Conservation (phyloP, 1,140 invertebrate species). For the Formica exsecta region DNA sequence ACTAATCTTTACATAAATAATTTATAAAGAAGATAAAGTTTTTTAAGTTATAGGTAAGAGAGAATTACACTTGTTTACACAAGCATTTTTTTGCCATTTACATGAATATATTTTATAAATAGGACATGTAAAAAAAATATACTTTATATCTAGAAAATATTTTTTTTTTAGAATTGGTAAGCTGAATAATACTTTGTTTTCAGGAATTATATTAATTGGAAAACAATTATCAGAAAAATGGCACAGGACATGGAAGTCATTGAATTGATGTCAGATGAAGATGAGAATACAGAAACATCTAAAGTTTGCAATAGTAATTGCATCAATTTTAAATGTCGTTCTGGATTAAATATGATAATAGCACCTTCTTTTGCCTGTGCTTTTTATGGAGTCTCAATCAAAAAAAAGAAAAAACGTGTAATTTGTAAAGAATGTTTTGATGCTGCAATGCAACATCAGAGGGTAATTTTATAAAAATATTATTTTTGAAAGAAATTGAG, state of each 20-base stretch:
- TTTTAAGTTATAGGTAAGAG: neutral
- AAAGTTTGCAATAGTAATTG: constrained; percentile 84
- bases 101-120: neutral
- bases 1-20: neutral
- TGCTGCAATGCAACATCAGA: constrained; percentile 83
- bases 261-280: constrained; percentile 84
- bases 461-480: constrained; percentile 73
- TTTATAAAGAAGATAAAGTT: neutral
- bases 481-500: constrained; percentile 5
- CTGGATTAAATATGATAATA: constrained; percentile 83
- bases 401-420: constrained; percentile 84
- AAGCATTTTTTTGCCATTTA: neutral
- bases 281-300: constrained; percentile 60
- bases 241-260: constrained; percentile 79
- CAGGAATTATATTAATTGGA: neutral
- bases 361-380: constrained; percentile 87
- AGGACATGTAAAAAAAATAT: neutral
- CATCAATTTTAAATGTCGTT: constrained; percentile 87
- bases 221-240: neutral
- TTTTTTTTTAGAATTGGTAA: neutral
- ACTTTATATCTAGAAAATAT: neutral
- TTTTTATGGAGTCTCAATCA: constrained; percentile 85
- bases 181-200: neutral
- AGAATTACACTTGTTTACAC: neutral
- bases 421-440: constrained; percentile 86